phyloP scores from a whole-genome alignment of 2,888 invertebrate species.

The Zelleria hepariella region DNA sequence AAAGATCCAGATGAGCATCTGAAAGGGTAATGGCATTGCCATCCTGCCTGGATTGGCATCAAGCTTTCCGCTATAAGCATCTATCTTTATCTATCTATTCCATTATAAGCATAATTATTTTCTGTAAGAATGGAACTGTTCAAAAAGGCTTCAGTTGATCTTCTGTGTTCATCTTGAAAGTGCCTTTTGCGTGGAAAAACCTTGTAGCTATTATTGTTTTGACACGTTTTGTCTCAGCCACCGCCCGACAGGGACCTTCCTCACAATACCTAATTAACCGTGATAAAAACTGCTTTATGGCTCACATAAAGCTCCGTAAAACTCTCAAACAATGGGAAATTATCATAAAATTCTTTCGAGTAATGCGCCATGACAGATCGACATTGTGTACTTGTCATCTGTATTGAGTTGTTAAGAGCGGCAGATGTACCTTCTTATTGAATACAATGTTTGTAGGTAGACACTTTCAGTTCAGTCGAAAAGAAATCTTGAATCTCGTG shows the following conservation, averaged over 20 bases:
- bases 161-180: too few species aligned
- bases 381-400: neutral
- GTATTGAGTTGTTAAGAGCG: neutral
- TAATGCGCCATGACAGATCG: neutral
- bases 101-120: too few species aligned
- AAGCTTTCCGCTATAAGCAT: too few species aligned
- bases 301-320: neutral
- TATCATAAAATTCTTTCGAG: neutral
- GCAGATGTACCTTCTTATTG: neutral
- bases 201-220: neutral
- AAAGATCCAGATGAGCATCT: too few species aligned
- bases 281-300: too few species aligned
- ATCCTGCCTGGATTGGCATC: too few species aligned
- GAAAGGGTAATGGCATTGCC: too few species aligned
- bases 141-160: too few species aligned
- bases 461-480: neutral
- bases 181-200: neutral
- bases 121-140: too few species aligned
- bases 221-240: neutral
- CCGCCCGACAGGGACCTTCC: neutral
- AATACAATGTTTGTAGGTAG: neutral
- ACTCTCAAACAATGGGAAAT: neutral
- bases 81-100: too few species aligned
- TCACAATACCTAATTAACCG: neutral
- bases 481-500: neutral